phyloP scores from a whole-genome alignment of 2,888 invertebrate species.

The Nomada fucata region DNA sequence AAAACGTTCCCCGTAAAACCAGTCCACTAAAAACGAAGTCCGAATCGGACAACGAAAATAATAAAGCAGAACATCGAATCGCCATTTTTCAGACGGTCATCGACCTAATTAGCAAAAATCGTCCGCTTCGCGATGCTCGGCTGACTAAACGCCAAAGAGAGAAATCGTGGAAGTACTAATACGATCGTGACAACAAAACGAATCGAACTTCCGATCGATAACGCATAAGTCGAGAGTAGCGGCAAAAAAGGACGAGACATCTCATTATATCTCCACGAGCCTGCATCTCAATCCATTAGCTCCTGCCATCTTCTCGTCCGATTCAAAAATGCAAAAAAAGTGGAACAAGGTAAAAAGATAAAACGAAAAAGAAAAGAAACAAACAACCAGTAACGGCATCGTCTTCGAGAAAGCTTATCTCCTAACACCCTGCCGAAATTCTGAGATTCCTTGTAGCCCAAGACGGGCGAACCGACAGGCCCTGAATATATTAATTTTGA shows the following conservation, averaged over 20 bases:
- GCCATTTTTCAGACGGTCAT: neutral
- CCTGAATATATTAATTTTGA: constrained; percentile 56
- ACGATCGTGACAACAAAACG: constrained; percentile 16
- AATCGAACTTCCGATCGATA: constrained; percentile 21
- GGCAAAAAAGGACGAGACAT: constrained; percentile 4
- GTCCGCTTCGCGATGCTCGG: neutral
- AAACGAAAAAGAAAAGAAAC: neutral
- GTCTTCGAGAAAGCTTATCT: constrained; percentile 42
- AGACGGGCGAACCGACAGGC: constrained; percentile 37
- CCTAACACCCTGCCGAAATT: constrained; percentile 51
- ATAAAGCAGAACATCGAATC: too few species aligned
- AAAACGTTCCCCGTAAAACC: too few species aligned
- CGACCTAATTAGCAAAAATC: neutral
- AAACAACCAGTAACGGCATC: constrained; percentile 5
- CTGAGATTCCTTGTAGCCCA: constrained; percentile 39
- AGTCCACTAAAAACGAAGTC: too few species aligned
- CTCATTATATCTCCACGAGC: constrained; percentile 46
- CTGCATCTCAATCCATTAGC: constrained; percentile 54
- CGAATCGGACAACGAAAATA: too few species aligned
- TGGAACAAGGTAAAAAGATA: neutral
- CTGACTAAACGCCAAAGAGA: neutral
- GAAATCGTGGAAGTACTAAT: neutral
- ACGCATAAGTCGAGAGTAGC: constrained; percentile 26
- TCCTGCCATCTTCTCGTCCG: constrained; percentile 14
- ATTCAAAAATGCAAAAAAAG: neutral